Evolutionary conservation across 1,140 invertebrate genomes (phyloP).

Genomic region (Manduca sexta): DNA sequence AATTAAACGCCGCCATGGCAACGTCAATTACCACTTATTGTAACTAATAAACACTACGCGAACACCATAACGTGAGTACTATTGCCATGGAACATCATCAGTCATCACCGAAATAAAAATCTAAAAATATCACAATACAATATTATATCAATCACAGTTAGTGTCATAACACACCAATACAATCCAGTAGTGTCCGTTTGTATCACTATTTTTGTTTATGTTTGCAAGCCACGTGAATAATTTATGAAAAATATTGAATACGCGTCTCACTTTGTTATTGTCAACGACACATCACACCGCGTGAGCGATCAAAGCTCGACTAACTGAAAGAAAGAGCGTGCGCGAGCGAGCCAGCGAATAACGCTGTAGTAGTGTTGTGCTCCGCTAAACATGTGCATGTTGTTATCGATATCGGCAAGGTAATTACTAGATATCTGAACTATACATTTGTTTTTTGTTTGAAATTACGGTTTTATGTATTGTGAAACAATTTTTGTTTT

Average conservation of each 20-base stretch:
- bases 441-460: no score
- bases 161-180: slow-evolving; percentile 5
- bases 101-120: slow-evolving; percentile 33
- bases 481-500: no score
- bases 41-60: slow-evolving; percentile 41
- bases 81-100: slow-evolving; percentile 24
- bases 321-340: slow-evolving; percentile 31
- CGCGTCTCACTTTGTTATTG: slow-evolving; percentile 19
- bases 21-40: slow-evolving; percentile 50
- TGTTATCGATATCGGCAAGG: slow-evolving; percentile 8
- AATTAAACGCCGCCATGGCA: slow-evolving; percentile 59
- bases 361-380: slow-evolving; percentile 1
- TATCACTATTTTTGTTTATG: slow-evolving; percentile 8
- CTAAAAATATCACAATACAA: slow-evolving; percentile 24
- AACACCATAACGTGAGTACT: slow-evolving; percentile 41
- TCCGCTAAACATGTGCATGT: neutral
- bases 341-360: slow-evolving; percentile 28
- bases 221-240: slow-evolving; percentile 17
- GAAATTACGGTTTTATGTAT: no score
- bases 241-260: slow-evolving; percentile 22
- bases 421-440: no score
- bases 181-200: slow-evolving; percentile 9
- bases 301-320: slow-evolving; percentile 23
- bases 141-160: slow-evolving; percentile 20
- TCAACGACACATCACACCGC: slow-evolving; percentile 15